These are phyloP conservation scores for Mactra quadrangularis DNA, from an alignment of 1,140 invertebrate genomes.

Conservation along the genomic window DNA sequence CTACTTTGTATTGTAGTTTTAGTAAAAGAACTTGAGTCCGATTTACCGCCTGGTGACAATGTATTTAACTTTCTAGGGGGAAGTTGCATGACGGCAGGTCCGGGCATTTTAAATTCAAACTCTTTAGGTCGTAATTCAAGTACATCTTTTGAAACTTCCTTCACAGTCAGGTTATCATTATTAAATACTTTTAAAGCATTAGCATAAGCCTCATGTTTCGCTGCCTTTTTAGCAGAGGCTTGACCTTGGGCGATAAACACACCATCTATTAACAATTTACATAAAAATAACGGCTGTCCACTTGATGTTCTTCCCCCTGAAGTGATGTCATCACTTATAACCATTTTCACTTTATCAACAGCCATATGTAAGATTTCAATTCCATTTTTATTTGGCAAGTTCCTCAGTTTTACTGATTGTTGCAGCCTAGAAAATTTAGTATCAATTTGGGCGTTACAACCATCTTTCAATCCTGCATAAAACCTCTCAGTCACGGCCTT, in stretches of 20 bases:
- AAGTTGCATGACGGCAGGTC: neutral
- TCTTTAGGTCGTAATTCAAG: conserved; percentile 63
- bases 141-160: conserved; percentile 48
- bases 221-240: conserved; percentile 67
- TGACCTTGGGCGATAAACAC: conserved; percentile 63
- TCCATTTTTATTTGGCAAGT: conserved; percentile 37
- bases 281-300: conserved; percentile 62
- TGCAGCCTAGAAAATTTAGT: conserved; percentile 38
- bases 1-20: neutral
- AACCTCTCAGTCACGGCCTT: neutral
- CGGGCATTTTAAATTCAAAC: conserved; percentile 36
- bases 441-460: conserved; percentile 16
- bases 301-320: neutral
- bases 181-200: conserved; percentile 69
- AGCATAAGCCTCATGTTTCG: conserved; percentile 75
- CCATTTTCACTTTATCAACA: conserved; percentile 65
- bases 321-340: conserved; percentile 33
- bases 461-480: conserved; percentile 33
- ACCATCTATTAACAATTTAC: conserved; percentile 66
- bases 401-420: conserved; percentile 9
- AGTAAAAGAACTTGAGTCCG: neutral
- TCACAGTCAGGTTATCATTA: conserved; percentile 66
- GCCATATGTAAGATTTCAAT: conserved; percentile 65
- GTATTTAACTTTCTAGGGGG: too few relatives aligned
- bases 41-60: neutral